phyloP scores from a whole-genome alignment of 2,888 invertebrate species.

The Hemithea aestivaria region DNA sequence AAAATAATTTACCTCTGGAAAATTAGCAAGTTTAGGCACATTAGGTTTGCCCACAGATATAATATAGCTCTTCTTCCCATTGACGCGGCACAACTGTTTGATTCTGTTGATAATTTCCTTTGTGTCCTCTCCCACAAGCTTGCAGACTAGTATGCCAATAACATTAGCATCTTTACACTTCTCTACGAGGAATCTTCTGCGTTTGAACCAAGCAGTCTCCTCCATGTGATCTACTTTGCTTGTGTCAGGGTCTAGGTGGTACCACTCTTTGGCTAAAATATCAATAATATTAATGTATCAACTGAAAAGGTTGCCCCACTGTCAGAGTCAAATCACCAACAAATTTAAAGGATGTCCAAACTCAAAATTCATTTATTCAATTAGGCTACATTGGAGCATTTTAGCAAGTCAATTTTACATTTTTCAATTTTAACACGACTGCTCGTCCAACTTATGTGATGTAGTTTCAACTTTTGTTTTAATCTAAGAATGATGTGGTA shows the following conservation, averaged over 20 bases:
- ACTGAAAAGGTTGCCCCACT: too few relatives aligned
- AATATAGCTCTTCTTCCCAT: conserved; percentile 93
- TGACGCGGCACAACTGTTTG: conserved; percentile 84
- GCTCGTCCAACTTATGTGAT: too few relatives aligned
- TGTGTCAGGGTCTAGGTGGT: conserved; percentile 72
- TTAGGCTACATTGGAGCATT: too few relatives aligned
- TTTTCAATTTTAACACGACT: too few relatives aligned
- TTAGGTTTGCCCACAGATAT: conserved; percentile 97
- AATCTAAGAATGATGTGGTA: too few relatives aligned
- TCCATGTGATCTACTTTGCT: conserved; percentile 56
- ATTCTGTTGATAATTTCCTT: conserved; percentile 86
- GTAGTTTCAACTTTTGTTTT: too few relatives aligned
- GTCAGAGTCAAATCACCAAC: too few relatives aligned
- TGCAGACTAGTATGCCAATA: conserved; percentile 94
- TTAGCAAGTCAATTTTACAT: too few relatives aligned
- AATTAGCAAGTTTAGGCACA: conserved; percentile 96
- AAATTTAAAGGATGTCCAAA: too few relatives aligned
- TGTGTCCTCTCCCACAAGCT: conserved; percentile 90
- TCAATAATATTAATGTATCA: not conserved
- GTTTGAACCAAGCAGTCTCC: conserved; percentile 82
- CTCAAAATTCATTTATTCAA: too few relatives aligned
- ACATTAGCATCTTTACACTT: conserved; percentile 93
- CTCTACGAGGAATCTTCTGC: conserved; percentile 91
- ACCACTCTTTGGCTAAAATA: conserved; percentile 75
- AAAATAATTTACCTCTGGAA: conserved; percentile 83